A percentile compares a stretch with the other conserved stretches of the same genome.
Evolutionary conservation across 2,113 vertebrate genomes (phyloP).

Genomic region (Emydocephalus ijimae): DNA sequence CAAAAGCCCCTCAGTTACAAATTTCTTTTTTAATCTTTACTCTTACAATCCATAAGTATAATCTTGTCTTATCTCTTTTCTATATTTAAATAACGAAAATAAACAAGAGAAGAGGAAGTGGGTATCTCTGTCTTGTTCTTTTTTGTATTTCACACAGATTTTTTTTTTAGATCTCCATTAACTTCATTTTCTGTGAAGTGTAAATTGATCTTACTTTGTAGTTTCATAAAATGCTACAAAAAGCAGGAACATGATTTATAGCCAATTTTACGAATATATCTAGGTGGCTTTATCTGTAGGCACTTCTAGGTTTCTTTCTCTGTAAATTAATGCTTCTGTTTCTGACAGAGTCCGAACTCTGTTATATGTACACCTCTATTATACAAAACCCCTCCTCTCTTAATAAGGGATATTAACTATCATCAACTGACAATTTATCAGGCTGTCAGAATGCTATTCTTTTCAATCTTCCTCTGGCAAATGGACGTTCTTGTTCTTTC

Average conservation of each 20-base stretch:
- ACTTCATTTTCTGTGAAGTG: too few species aligned
- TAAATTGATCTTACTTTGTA: too few species aligned
- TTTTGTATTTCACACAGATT: too few species aligned
- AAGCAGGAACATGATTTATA: not conserved
- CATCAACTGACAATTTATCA: not conserved
- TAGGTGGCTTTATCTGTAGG: not conserved
- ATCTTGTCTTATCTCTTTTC: too few species aligned
- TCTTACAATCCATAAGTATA: too few species aligned
- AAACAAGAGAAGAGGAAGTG: too few species aligned
- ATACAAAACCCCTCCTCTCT: not conserved
- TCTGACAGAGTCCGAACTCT: not conserved
- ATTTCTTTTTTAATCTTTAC: too few species aligned
- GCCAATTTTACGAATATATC: not conserved
- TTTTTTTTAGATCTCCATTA: too few species aligned
- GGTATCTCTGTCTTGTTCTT: too few species aligned
- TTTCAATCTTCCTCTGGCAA: not conserved
- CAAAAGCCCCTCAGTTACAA: too few species aligned
- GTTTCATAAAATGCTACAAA: not conserved
- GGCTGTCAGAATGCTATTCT: not conserved
- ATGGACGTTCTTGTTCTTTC: not conserved
- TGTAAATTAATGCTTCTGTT: not conserved
- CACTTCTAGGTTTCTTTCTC: not conserved
- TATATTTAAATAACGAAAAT: too few species aligned
- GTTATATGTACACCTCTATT: not conserved
- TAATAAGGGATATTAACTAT: not conserved